Base-by-base conservation (phyloP, 2,113 vertebrate species). In the Sylvia atricapilla region DNA sequence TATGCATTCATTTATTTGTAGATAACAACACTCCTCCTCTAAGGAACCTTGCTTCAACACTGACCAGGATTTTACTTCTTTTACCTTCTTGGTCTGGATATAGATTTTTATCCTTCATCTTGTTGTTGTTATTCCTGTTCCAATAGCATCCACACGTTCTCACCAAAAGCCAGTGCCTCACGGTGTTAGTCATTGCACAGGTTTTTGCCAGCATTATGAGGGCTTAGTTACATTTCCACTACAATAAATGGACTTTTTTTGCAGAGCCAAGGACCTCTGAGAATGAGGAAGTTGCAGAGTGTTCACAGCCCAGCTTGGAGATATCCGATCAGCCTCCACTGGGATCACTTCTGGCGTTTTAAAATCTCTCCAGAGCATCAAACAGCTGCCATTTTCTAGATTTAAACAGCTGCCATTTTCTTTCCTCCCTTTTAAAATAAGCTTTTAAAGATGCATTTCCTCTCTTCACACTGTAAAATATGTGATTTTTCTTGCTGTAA, bases 331-430 rank as follows among this genome's bases (percentile, higher is more conserved):
- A 78, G 49, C 84, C 85, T 90, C 93, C 33, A 1, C 75, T 87
- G 95, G 79, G 95, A 94, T 92, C 47, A 59, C 78, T 93, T 94
- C 92, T 96, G 94, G 94, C 44, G 2, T 94, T 95, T 94, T 56
- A 86, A 95, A 95, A 86, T 74, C 93, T 94, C 95, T 93, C 90
- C 64, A 86, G 95, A 95, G 89, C 89, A 92, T 94, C 91, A 89
- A 84, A 90, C 95, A 96, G 95, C 94, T 96, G 95, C 92, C 85
- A 91, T 96, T 96, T 94, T 94, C 90, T 91, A 94, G 90, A 91
- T 84, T 91, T 91, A 93, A 93, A 81, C 94, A 97, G 94, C 93
- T 96, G 94, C 77, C 91, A 93, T 96, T 95, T 95, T 97, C 85
- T 93, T 93, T 66, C 59, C 62, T 81, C 64, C 63, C 90, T 75